Evolutionary conservation across 2,888 invertebrate genomes (phyloP).

Genomic region (Metallyticus violacea): DNA sequence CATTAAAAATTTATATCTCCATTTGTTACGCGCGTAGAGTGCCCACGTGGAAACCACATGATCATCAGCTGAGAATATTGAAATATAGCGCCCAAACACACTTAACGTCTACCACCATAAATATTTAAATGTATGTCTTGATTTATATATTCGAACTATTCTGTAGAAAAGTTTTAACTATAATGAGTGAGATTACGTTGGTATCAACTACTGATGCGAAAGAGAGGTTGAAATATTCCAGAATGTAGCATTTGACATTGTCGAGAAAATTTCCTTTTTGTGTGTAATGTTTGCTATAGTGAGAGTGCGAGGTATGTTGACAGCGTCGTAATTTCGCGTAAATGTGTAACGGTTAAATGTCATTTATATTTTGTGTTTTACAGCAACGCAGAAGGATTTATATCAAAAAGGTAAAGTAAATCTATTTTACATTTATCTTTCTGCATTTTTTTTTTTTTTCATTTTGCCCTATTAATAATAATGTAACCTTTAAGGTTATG

Average conservation of each 20-base stretch:
- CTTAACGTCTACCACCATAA: background rate
- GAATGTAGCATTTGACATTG: no score
- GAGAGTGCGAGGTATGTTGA: background rate
- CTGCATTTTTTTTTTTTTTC: no score
- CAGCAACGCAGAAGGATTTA: background rate
- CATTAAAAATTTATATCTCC: no score
- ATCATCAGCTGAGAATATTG: background rate
- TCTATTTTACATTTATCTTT: background rate
- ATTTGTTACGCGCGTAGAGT: no score
- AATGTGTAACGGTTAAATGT: background rate
- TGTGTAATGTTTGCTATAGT: background rate
- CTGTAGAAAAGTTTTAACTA: no score
- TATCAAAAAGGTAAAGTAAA: background rate
- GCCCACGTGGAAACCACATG: background rate
- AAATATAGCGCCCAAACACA: background rate
- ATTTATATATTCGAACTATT: no score
- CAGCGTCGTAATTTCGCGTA: background rate
- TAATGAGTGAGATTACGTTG: no score
- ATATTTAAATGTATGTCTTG: no score
- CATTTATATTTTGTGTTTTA: background rate
- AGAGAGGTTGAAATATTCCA: no score
- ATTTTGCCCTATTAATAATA: background rate
- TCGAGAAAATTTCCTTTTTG: no score
- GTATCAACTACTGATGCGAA: no score
- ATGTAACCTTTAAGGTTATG: background rate